Conservation (phyloP, 2,888 invertebrate genomes). For the Zelleria hepariella region DNA sequence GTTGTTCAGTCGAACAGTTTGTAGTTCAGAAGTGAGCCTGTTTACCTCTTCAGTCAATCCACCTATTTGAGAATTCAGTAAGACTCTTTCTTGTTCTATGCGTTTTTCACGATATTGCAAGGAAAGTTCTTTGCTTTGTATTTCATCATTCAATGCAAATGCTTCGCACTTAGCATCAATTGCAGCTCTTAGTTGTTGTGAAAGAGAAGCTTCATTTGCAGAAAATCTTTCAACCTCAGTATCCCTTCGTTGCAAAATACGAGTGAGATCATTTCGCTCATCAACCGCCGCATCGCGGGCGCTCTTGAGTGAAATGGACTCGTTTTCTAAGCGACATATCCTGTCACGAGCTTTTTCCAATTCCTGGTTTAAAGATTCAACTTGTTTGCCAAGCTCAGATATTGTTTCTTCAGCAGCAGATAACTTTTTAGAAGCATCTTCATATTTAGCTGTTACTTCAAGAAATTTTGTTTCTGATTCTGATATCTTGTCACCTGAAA, state of each 20-base stretch:
- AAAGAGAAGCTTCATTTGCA: slow-evolving; percentile 76
- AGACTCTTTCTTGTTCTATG: slow-evolving; percentile 84
- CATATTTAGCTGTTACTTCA: slow-evolving; percentile 74
- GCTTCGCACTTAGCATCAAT: slow-evolving; percentile 89
- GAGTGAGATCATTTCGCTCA: slow-evolving; percentile 81
- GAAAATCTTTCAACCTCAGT: slow-evolving; percentile 81
- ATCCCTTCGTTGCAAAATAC: slow-evolving; percentile 79
- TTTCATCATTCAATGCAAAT: slow-evolving; percentile 82
- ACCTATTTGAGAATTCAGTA: slow-evolving; percentile 84
- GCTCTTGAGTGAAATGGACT: slow-evolving; percentile 76
- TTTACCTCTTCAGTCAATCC: slow-evolving; percentile 84
- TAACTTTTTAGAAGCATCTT: slow-evolving; percentile 75
- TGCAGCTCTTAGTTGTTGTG: slow-evolving; percentile 81
- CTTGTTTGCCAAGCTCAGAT: slow-evolving; percentile 75
- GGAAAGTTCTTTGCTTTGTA: slow-evolving; percentile 83
- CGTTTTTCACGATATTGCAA: slow-evolving; percentile 87
- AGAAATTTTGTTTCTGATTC: slow-evolving; percentile 67
- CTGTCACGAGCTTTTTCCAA: slow-evolving; percentile 75
- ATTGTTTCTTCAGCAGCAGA: slow-evolving; percentile 74
- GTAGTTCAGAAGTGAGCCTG: slow-evolving; percentile 82
- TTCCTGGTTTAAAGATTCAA: slow-evolving; percentile 74
- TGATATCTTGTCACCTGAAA: slow-evolving; percentile 71
- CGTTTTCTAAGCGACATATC: slow-evolving; percentile 75
- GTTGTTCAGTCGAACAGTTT: slow-evolving; percentile 81
- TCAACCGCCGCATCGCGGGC: slow-evolving; percentile 80